Evolutionary conservation across 2,113 vertebrate genomes (phyloP).

Genomic region (Pogonocichla stellata): DNA sequence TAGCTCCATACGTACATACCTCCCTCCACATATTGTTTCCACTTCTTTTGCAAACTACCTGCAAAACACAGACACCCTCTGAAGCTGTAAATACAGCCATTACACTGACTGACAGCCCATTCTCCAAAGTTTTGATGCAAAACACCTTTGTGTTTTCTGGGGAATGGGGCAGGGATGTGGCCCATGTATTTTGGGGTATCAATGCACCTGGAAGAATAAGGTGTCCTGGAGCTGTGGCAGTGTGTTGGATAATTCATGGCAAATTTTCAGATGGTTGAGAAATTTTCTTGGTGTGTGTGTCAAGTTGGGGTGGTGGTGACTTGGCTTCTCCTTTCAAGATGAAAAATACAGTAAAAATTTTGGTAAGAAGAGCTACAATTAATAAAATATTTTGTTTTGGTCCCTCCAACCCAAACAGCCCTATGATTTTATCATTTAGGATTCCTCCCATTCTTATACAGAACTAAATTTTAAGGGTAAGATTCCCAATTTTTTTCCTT

Average conservation of each 20-base stretch:
- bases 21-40: not conserved
- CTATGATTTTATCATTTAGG: not conserved
- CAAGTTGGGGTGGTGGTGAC: not conserved
- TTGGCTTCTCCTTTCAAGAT: not conserved
- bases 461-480: not conserved
- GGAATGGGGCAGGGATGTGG: not conserved
- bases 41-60: constrained; percentile 3
- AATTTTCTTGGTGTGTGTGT: not conserved
- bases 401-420: not conserved
- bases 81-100: not conserved
- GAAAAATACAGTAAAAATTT: not conserved
- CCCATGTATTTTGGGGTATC: accelerated
- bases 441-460: not conserved
- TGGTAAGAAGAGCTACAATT: not conserved
- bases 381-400: not conserved
- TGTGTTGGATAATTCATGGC: not conserved
- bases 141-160: not conserved
- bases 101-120: not conserved
- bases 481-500: not conserved
- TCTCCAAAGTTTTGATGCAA: not conserved
- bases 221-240: not conserved
- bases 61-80: not conserved
- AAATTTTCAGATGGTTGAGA: not conserved
- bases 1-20: not conserved
- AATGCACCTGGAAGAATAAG: too few relatives aligned